phyloP scores from a whole-genome alignment of 2,797 vertebrate species.

The Acipenser oxyrinchus region DNA sequence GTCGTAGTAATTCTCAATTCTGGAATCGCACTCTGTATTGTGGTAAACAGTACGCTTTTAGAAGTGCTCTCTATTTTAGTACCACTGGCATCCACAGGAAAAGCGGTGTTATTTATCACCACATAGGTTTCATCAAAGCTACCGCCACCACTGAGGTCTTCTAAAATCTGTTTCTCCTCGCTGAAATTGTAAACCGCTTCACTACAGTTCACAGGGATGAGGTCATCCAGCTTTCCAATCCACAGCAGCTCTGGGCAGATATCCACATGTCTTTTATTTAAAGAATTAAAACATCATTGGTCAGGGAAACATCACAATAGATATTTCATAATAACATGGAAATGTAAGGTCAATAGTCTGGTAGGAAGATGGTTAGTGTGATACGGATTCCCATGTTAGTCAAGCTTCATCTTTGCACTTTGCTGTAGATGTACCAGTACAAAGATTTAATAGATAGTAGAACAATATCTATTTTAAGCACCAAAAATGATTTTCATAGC shows the following conservation, averaged over 20 bases:
- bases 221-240: slow-evolving; percentile 37
- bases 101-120: slow-evolving; percentile 11
- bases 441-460: slow-evolving; percentile 49
- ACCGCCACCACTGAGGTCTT: slow-evolving; percentile 32
- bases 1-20: neutral
- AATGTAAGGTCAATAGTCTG: neutral
- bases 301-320: slow-evolving; percentile 25
- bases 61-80: slow-evolving; percentile 1
- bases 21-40: neutral
- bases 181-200: slow-evolving; percentile 50
- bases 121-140: slow-evolving; percentile 20
- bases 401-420: slow-evolving; percentile 45
- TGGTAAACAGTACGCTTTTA: slow-evolving; percentile 16
- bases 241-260: slow-evolving; percentile 46
- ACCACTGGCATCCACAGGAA: neutral
- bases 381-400: neutral
- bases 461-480: slow-evolving; percentile 36
- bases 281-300: slow-evolving; percentile 50
- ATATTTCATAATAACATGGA: slow-evolving; percentile 19
- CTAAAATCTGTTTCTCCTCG: slow-evolving; percentile 34
- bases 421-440: slow-evolving; percentile 20
- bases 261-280: slow-evolving; percentile 52
- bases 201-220: slow-evolving; percentile 47
- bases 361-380: neutral
- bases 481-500: slow-evolving; percentile 28